Evolutionary conservation across 2,888 invertebrate genomes (phyloP), one percentile per base, ranked within the genome.

Genomic region (Meloe dianella): DNA sequence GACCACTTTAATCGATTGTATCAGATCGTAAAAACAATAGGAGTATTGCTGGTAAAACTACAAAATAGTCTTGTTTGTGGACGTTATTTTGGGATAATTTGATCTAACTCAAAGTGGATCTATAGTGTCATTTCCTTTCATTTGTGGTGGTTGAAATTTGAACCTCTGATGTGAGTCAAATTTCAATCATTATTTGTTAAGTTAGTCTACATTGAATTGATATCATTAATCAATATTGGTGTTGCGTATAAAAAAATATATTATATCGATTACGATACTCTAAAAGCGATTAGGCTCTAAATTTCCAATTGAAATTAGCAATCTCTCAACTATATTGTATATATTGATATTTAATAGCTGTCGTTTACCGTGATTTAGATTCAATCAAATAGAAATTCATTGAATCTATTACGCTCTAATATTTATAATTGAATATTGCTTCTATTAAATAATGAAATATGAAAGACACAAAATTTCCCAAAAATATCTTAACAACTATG

Each of bases 341-440:
- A 54, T 54, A 54, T 54, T 54, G 54, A 54, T 54, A 54, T 54
- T 54, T 54, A 54, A 54, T 54, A 54, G 54, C 24, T 22, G 0
- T 24, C 54, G 24, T 54, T 24, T 54, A 54, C 12, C 5, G 54
- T 9, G 12, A 12, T 12, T 24, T 24, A 54, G 0, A 24, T 54
- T 12, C 14, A 54, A 54, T 24, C 20, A 12, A 54, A 54, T 6
- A 20, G 24, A 54, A 54, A 54, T 54, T 54, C 24, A 54, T 24
- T 54, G 12, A 54, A 54, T 54, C 12, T 24, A 54, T 51, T 51
- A 5, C 12, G 10, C 12, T 12, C 12, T 12, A 10, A 22, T 22
- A 24, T 54, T 24, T 6, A 54, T 54, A 47, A 20, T 14, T 5
- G 14, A 51, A 51, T 51, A 54, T 54, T 24, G 24, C 0, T 20